These are phyloP conservation scores for Dallia pectoralis DNA, from an alignment of 2,797 vertebrate genomes.

Conservation along the genomic window DNA sequence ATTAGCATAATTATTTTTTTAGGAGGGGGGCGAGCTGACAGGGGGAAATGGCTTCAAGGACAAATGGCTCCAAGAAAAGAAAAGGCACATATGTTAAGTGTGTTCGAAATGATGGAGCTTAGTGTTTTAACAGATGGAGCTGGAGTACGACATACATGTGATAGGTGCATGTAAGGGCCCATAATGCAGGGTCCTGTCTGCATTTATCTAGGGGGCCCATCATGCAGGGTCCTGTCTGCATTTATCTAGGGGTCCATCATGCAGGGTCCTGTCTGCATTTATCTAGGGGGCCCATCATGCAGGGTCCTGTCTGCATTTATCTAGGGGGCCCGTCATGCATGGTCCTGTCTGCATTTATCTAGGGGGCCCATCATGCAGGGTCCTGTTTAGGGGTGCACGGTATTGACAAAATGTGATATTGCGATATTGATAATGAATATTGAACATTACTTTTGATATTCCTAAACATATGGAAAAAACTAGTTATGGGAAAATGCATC, in stretches of 20 bases:
- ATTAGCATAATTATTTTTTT: constrained; percentile 60
- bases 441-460: no score
- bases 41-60: constrained; percentile 9
- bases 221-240: neutral
- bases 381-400: no score
- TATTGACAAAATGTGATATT: no score
- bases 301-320: no score
- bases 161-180: constrained; percentile 2
- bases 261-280: no score
- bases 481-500: no score
- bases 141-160: neutral
- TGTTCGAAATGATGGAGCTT: neutral
- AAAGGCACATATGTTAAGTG: constrained; percentile 20
- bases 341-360: no score
- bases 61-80: constrained; percentile 10
- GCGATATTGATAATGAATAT: no score
- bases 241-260: neutral
- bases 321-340: no score
- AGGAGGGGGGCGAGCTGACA: constrained; percentile 16
- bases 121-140: constrained; percentile 3
- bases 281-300: no score
- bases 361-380: no score
- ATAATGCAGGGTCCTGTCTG: neutral
- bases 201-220: neutral
- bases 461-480: no score